These are phyloP conservation scores for Ctenosaura bakeri DNA, from an alignment of 2,797 vertebrate species.

Conservation along the genomic window DNA sequence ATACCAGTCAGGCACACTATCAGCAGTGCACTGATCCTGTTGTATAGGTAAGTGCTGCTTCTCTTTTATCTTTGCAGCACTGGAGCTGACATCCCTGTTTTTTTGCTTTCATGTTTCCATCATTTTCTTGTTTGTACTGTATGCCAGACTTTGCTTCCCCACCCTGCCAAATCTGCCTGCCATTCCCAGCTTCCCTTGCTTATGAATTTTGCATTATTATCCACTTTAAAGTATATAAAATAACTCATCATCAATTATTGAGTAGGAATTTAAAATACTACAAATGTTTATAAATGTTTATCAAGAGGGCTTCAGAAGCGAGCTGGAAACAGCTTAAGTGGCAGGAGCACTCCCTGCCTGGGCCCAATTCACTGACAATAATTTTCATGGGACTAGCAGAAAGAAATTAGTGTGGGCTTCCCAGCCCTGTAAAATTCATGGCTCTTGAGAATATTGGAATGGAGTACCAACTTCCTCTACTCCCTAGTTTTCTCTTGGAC, in stretches of 20 bases:
- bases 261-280: constrained; percentile 79
- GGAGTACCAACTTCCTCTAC: accelerated
- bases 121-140: constrained; percentile 57
- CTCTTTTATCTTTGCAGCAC: constrained; percentile 39
- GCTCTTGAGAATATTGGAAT: neutral
- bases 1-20: neutral
- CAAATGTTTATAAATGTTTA: constrained; percentile 83
- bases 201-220: constrained; percentile 80
- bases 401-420: accelerated
- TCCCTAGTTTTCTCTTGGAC: neutral
- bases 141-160: constrained; percentile 61
- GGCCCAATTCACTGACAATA: constrained; percentile 30
- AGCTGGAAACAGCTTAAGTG: constrained; percentile 65
- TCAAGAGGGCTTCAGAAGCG: constrained; percentile 78
- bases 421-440: neutral
- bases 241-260: constrained; percentile 80
- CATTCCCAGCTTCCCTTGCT: constrained; percentile 72
- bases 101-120: constrained; percentile 74
- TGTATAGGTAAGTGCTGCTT: neutral
- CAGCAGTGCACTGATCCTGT: constrained; percentile 2
- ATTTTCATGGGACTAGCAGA: neutral
- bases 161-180: constrained; percentile 64
- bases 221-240: constrained; percentile 81
- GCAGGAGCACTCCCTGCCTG: constrained; percentile 53
- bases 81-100: constrained; percentile 39